Evolutionary conservation across 2,797 vertebrate species (phyloP), one percentile per base, ranked within the genome.

Genomic region (Halcyon chelicuti): DNA sequence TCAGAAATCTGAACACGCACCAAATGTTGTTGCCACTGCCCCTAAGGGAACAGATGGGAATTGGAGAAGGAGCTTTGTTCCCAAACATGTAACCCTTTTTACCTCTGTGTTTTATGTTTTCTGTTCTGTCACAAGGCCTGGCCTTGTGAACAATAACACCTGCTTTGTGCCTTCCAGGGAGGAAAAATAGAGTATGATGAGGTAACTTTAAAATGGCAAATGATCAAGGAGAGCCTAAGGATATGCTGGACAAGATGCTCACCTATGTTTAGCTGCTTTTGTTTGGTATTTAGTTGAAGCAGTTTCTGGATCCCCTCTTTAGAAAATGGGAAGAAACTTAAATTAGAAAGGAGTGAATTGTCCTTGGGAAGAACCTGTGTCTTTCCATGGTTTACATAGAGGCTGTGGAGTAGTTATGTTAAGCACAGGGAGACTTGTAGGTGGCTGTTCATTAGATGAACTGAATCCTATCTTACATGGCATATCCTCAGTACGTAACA

Each of bases 121-220:
- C n/a, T 65, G 49, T 42, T 40, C 26, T 65, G 52, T 60, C 46
- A 5, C 0, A 3, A 14, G 25, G n/a, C 15, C 40, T n/a, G 15
- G 16, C 2, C 0, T 42, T 70, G 47, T 2, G 5, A 85, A 70
- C 1, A 1, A 31, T 60, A 58, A 35, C 35, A 12, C 54, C 75
- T 1, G 0, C 28, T 68, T 74, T 0, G 2, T 61, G 62, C 42
- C 35, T 15, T 44, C 5, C 0, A 3, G 15, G 66, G 22, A 74
- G 52, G 26, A 55, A 73, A 47, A 51, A 37, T 10, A 26, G 35
- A 63, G 14, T 68, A 35, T 55, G 19, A 42, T 15, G 46, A 25
- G 44, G 49, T 66, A 73, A 46, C 20, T 37, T 57, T 14, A 51
- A 77, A 62, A 75, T 47, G 29, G 29, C 19, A 46, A 57, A 51